Conservation (phyloP, 1,140 invertebrate species). For the Megathymus violae region DNA sequence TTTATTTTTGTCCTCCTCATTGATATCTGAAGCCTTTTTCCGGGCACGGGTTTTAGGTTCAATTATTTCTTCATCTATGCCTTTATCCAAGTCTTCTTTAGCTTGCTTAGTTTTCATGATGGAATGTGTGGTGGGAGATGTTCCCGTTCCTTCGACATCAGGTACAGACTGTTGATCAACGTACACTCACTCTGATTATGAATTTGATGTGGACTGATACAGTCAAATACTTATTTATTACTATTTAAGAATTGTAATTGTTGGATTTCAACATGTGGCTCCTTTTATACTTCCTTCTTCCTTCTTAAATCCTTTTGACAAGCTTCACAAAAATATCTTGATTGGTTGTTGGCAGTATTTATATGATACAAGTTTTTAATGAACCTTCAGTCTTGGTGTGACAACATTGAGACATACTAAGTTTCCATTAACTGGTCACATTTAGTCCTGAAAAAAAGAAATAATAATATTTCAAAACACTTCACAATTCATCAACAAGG, state of each 20-base stretch:
- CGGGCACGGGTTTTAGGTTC: slow-evolving; percentile 77
- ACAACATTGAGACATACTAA: slow-evolving; percentile 52
- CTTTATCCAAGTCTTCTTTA: slow-evolving; percentile 77
- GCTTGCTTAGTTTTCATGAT: slow-evolving; percentile 81
- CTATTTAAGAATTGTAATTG: background rate
- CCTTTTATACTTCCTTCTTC: too few species aligned
- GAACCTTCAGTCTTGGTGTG: slow-evolving; percentile 28
- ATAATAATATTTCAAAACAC: slow-evolving; percentile 33
- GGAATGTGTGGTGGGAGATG: slow-evolving; percentile 73
- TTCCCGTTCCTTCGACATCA: slow-evolving; percentile 76
- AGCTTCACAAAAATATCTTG: slow-evolving; percentile 1
- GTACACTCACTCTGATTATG: slow-evolving; percentile 42
- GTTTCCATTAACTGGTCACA: slow-evolving; percentile 46
- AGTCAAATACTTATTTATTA: background rate
- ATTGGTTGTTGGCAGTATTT: slow-evolving; percentile 4
- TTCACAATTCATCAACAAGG: slow-evolving; percentile 38
- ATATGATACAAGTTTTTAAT: slow-evolving; percentile 15
- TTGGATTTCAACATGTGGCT: background rate
- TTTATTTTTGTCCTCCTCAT: slow-evolving; percentile 69
- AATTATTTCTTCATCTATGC: slow-evolving; percentile 73
- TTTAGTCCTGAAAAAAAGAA: slow-evolving; percentile 63
- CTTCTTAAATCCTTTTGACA: background rate
- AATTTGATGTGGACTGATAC: slow-evolving; percentile 37
- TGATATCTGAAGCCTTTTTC: slow-evolving; percentile 73
- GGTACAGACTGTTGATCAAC: slow-evolving; percentile 61